Evolutionary conservation across 2,113 vertebrate species (phyloP).

Genomic region (Bubo blakistoni): DNA sequence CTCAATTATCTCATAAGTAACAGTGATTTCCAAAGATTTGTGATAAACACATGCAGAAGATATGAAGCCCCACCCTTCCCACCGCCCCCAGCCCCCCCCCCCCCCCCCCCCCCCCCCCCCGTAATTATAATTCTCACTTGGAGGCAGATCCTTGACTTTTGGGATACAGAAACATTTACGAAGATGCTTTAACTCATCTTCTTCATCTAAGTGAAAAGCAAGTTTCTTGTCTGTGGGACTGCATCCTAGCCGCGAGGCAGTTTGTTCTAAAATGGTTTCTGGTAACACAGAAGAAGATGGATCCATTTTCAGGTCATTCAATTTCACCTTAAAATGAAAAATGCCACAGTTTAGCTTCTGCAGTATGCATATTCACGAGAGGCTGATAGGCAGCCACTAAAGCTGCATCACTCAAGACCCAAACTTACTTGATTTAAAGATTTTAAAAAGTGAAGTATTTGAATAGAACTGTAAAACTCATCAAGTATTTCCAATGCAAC

Average conservation of each 20-base stretch:
- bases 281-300: constrained; percentile 32
- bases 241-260: constrained; percentile 74
- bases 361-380: not conserved
- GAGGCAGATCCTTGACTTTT: constrained; percentile 82
- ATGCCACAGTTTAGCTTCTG: not conserved
- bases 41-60: constrained; percentile 13
- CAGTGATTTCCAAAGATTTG: constrained; percentile 37
- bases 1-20: constrained; percentile 44
- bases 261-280: constrained; percentile 59
- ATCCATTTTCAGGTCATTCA: constrained; percentile 75
- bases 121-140: constrained; percentile 76
- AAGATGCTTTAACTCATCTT: constrained; percentile 80
- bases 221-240: constrained; percentile 72
- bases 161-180: constrained; percentile 81
- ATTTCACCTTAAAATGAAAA: constrained; percentile 29
- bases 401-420: not conserved
- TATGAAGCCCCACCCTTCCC: not conserved
- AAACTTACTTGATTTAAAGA: not conserved
- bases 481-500: constrained; percentile 42
- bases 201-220: constrained; percentile 79
- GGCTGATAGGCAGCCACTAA: not conserved
- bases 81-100: not conserved
- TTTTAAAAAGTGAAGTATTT: constrained; percentile 23
- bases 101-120: not conserved
- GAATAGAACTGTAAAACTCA: not conserved